phyloP scores from a whole-genome alignment of 1,140 invertebrate species.

The Heliothis subflexa region DNA sequence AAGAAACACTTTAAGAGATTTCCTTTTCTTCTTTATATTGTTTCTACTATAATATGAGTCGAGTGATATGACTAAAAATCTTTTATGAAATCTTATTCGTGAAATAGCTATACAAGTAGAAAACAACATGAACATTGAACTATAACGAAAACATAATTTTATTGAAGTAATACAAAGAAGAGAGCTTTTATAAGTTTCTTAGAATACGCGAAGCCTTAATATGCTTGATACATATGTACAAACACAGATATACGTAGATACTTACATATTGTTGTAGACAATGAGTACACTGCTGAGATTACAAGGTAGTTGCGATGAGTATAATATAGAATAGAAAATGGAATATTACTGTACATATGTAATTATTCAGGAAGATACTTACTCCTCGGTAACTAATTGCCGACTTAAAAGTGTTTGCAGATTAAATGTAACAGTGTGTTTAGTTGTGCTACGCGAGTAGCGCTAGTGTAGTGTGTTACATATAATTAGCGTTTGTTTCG shows the following conservation, averaged over 20 bases:
- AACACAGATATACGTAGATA: neutral
- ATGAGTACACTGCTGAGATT: conserved; percentile 4
- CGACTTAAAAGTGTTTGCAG: conserved; percentile 17
- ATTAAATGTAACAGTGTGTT: neutral
- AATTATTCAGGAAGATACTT: conserved; percentile 2
- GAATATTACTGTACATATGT: neutral
- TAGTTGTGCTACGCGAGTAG: neutral
- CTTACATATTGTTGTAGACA: conserved; percentile 6
- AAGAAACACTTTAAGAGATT: neutral
- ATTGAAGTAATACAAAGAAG: too few species aligned
- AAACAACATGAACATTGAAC: too few species aligned
- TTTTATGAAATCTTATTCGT: too few species aligned
- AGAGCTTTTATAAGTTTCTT: too few species aligned
- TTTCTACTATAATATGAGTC: too few species aligned
- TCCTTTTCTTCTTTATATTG: too few species aligned
- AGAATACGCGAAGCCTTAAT: too few species aligned
- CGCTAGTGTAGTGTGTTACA: neutral
- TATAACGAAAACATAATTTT: too few species aligned
- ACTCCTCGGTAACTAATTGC: neutral
- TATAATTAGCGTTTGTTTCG: neutral
- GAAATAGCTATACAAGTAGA: too few species aligned
- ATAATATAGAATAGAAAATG: neutral
- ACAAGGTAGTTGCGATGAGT: neutral
- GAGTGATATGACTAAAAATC: too few species aligned
- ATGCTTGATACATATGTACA: neutral